Conservation (phyloP, 2,113 vertebrate genomes). For the Cynoglossus semilaevis region DNA sequence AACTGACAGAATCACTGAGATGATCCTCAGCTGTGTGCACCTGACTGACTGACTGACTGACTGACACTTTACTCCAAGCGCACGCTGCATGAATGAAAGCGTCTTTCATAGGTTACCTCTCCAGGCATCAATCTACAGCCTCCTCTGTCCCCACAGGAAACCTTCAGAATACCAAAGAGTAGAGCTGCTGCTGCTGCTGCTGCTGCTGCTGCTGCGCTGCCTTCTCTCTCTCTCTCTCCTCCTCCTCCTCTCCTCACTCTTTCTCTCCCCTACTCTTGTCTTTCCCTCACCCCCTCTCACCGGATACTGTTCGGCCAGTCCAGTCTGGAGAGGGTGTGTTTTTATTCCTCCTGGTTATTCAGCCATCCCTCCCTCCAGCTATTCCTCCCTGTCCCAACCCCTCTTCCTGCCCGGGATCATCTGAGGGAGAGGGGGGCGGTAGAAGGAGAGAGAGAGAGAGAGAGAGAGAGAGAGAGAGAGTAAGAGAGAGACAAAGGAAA, state of each 20-base stretch:
- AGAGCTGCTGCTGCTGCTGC: slow-evolving; percentile 22
- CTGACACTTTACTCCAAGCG: background rate
- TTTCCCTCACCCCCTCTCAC: slow-evolving; percentile 47
- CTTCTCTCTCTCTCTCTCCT: slow-evolving; percentile 25
- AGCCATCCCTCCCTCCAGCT: slow-evolving; percentile 72
- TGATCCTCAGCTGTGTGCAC: slow-evolving; percentile 30
- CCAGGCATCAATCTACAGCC: slow-evolving; percentile 59
- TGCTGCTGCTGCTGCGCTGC: slow-evolving; percentile 27
- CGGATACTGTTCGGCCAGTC: slow-evolving; percentile 56
- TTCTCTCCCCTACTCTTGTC: slow-evolving; percentile 28
- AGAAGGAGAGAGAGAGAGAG: slow-evolving; percentile 21
- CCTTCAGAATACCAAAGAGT: slow-evolving; percentile 45
- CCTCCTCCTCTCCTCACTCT: background rate
- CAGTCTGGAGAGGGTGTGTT: slow-evolving; percentile 44
- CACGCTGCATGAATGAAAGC: slow-evolving; percentile 40
- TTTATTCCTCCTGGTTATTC: slow-evolving; percentile 66
- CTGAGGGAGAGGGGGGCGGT: slow-evolving; percentile 20
- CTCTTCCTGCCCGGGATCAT: slow-evolving; percentile 49
- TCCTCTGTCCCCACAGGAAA: slow-evolving; percentile 51
- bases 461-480: slow-evolving; percentile 6
- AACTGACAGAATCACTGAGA: slow-evolving; percentile 13
- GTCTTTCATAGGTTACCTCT: slow-evolving; percentile 58
- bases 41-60: slow-evolving; percentile 23
- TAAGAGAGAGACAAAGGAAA: slow-evolving; percentile 25
- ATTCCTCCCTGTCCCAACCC: slow-evolving; percentile 61